Evolutionary conservation across 1,140 invertebrate species (phyloP), one percentile per base, ranked within the genome.

Genomic region (Calliphora vicina): DNA sequence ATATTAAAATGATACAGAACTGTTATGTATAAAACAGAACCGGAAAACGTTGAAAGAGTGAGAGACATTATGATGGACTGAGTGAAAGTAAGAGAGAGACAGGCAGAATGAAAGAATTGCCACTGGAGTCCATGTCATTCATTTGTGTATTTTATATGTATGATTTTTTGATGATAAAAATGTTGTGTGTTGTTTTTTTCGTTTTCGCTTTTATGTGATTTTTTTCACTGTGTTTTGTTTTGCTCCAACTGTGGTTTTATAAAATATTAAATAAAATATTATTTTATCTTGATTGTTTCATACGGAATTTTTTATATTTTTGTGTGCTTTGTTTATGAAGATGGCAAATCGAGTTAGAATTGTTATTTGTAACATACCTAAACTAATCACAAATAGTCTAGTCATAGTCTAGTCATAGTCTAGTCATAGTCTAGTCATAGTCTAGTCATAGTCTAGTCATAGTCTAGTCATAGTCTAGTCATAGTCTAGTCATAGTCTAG

Each of bases 201-300:
- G 15, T 61, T n/a, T n/a, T 20, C 17, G 57, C 57, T 71, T 9
- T 50, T 50, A n/a, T 50, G 45, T 50, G 15, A 17, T 17, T 50
- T 17, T 45, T 50, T 50, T 50, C 12, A 12, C 35, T n/a, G n/a
- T n/a, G n/a, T n/a, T n/a, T 35, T 35, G 35, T 35, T 35, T 35
- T 35, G 35, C 35, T 35, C 35, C 35, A 12, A 50, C 45, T 73
- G 71, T 73, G 71, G 71, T 73, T 73, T 73, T 73, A 26, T 73
- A 73, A 73, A 73, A 73, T 73, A 73, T 73, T 73, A 73, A 73
- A 73, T 73, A 29, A 73, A 73, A 73, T 73, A 73, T 73, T 73
- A 73, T 73, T 73, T 73, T 73, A 73, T 73, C 71, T 26, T 73
- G 71, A 73, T 73, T 73, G 71, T 73, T 73, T 73, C 27, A 17